Percentiles rank a stretch among this genome's conserved stretches.
Conservation (phyloP, 2,888 invertebrate species). For the Zeuzera pyrina region DNA sequence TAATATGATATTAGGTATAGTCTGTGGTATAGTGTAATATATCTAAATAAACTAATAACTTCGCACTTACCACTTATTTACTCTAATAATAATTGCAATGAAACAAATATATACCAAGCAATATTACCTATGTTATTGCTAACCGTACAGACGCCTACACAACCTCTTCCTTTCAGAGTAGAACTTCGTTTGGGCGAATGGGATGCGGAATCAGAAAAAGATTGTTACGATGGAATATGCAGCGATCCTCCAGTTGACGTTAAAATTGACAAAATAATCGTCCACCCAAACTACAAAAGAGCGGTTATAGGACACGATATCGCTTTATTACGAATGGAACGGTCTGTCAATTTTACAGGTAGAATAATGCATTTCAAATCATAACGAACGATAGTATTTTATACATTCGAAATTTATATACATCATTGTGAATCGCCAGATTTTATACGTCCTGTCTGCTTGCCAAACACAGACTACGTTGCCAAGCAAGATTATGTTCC, state of each 20-base stretch:
- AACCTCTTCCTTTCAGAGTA: constrained; percentile 53
- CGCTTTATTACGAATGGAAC: constrained; percentile 62
- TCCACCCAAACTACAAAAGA: constrained; percentile 62
- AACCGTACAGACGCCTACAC: neutral
- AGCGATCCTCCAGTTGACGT: constrained; percentile 24
- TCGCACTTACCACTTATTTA: too few relatives aligned
- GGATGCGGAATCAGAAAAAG: constrained; percentile 30
- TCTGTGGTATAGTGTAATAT: too few relatives aligned
- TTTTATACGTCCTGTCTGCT: constrained; percentile 56
- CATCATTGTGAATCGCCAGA: constrained; percentile 17
- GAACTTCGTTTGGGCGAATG: constrained; percentile 78
- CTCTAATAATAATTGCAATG: too few relatives aligned
- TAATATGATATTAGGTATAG: too few relatives aligned
- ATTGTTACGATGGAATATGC: constrained; percentile 37
- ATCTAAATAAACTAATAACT: too few relatives aligned
- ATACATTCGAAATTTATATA: neutral
- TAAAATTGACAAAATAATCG: constrained; percentile 37
- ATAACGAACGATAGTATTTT: too few relatives aligned
- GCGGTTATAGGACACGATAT: constrained; percentile 55
- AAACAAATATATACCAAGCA: too few relatives aligned
- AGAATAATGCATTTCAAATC: too few relatives aligned
- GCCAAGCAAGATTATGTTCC: constrained; percentile 39
- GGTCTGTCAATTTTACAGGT: constrained; percentile 61
- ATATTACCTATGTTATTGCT: neutral
- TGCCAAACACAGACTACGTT: constrained; percentile 37